Conservation (phyloP, 2,888 invertebrate genomes). For the Gymnocheta viridis region DNA sequence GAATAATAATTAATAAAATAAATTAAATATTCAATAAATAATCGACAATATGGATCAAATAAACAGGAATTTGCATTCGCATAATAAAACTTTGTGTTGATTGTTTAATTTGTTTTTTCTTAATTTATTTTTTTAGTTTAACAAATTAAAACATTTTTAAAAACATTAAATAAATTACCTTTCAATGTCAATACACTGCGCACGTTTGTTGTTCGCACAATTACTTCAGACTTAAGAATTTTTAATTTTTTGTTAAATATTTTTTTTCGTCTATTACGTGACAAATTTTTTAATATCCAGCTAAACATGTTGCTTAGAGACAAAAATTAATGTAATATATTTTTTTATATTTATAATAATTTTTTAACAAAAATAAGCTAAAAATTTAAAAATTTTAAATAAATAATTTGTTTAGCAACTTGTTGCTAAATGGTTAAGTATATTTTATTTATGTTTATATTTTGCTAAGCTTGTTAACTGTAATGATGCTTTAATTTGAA, state of each 20-base stretch:
- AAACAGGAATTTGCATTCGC: conserved; percentile 5
- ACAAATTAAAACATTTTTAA: conserved; percentile 2
- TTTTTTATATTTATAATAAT: too few species aligned
- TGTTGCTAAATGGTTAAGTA: neutral
- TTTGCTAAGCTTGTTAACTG: too few species aligned
- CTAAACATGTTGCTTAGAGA: too few species aligned
- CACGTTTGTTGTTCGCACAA: neutral
- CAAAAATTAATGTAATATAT: too few species aligned
- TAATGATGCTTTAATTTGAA: too few species aligned
- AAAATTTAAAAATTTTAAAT: too few species aligned
- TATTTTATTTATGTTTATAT: too few species aligned
- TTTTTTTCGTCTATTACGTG: conserved; percentile 42
- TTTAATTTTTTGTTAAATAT: conserved; percentile 4
- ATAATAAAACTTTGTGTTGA: neutral
- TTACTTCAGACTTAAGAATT: conserved; percentile 21
- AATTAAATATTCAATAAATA: conserved; percentile 20
- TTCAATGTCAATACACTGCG: conserved; percentile 58
- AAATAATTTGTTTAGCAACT: too few species aligned
- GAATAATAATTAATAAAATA: neutral
- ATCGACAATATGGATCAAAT: neutral
- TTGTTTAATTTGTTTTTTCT: neutral
- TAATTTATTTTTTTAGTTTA: neutral
- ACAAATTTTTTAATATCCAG: conserved; percentile 18
- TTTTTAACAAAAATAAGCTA: too few species aligned
- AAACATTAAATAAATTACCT: conserved; percentile 43